Evolutionary conservation across 2,888 invertebrate genomes (phyloP), one percentile per base, ranked within the genome.

Genomic region (Aleiodes alternator): DNA sequence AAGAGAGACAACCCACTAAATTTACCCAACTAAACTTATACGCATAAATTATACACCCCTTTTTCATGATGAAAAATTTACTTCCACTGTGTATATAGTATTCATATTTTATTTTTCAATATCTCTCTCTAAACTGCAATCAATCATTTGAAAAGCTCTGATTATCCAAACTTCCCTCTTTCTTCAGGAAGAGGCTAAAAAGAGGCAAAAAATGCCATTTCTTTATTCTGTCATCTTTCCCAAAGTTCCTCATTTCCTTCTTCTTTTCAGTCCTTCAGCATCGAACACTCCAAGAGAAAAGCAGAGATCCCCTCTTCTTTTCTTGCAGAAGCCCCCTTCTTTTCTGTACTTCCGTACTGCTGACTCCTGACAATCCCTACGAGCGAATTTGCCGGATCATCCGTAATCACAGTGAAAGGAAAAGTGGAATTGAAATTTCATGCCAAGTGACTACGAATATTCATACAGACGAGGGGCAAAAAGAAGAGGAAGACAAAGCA

Each of bases 381-480:
- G 48, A 48, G 81, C 80, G 81, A 80, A 84, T 83, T 82, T 79
- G 71, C 72, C 56, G 80, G 81, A 80, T 80, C 80, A 78, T 51
- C 71, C 71, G 76, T 71, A 79, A 82, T 82, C 80, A 76, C 71
- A 61, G 59, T 59, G 59, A 59, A 59, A 59, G 34, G 59, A 59
- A 59, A 59, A 76, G 78, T 76, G 78, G 82, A 84, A 84, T 84
- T 84, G 84, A 84, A 84, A 84, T 81, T 84, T 84, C 80, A 81
- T 80, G 82, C 84, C 72, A 34, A 59, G 59, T 59, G 59, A 59
- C 59, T 59, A 59, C 59, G 59, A 59, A 59, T 59, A 59, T 59
- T 59, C 59, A 66, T 43, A 64, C n/a, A 14, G 16, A 48, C 23
- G 23, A 51, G 11, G 23, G 29, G 8, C 3, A 14, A 34, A n/a